Evolutionary conservation across 2,797 vertebrate species (phyloP).

Genomic region (Acridotheres tristis): DNA sequence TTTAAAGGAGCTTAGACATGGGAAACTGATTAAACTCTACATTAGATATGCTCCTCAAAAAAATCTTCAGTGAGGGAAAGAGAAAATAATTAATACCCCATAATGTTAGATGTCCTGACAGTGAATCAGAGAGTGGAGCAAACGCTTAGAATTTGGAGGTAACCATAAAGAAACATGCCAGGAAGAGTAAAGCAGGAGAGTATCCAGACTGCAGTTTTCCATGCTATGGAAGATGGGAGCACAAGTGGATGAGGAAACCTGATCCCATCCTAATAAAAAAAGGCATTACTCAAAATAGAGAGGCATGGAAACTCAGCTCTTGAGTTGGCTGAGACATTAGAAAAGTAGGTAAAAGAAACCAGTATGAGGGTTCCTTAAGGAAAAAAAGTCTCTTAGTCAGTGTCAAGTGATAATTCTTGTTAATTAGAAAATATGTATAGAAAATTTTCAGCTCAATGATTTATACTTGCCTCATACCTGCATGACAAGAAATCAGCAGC

Average conservation of each 20-base stretch:
- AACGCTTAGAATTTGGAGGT: background rate
- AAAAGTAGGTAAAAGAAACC: background rate
- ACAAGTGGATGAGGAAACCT: background rate
- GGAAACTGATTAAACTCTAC: background rate
- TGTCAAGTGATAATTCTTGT: background rate
- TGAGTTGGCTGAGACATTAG: background rate
- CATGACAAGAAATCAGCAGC: background rate
- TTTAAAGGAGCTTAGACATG: background rate
- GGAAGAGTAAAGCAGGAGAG: background rate
- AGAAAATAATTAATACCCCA: accelerated
- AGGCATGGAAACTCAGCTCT: background rate
- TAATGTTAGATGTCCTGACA: background rate
- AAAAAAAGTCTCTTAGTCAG: background rate
- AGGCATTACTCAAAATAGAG: background rate
- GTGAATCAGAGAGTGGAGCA: background rate
- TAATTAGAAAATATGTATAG: background rate
- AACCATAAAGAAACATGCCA: background rate
- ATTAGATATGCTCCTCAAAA: background rate
- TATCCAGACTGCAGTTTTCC: background rate
- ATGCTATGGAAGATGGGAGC: background rate
- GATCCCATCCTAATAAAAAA: background rate
- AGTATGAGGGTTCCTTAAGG: accelerated
- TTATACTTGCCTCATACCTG: background rate
- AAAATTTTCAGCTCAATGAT: background rate
- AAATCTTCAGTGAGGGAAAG: background rate